Base-by-base conservation (phyloP, 2,113 vertebrate genomes). In the Rhea pennata region DNA sequence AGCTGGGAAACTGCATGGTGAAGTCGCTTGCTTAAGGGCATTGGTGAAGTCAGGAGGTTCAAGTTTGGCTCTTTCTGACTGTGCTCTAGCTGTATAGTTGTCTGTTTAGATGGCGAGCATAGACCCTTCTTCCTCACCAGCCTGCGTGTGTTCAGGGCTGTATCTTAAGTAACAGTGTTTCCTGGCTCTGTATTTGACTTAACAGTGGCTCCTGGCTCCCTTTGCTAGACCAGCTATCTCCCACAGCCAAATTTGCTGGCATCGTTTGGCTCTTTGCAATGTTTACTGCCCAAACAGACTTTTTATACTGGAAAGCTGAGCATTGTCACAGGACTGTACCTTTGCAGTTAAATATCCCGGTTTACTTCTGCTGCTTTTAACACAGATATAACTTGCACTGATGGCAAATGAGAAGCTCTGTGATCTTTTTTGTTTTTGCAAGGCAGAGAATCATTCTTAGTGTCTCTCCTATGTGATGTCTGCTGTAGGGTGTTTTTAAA, bases 121-220 rank as follows among this genome's bases (percentile, higher is more conserved):
- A 33, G 12, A 3, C 15, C 1, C 42, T 12, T 48, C 56, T 14
- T 46, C 54, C 48, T 64, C 56, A 21, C 40, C 65, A 50, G 48
- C 65, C 65, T 15, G 39, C 0, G 4, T 23, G 42, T 5, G 3
- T n/a, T n/a, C 6, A 3, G 29, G 0, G 4, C n/a, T 6, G 10
- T 11, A 51, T 64, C 33, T 54, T 15, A 6, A 11, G 8, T 14
- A 24, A 36, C 4, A 1, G 1, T 50, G 69, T 29, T 51, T n/a
- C 51, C 61, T 31, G 23, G 29, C 59, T 33, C n/a, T 40, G 46
- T 48, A 48, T 48, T 29, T 56, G 36, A 56, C 42, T 27, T 44
- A 42, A 15, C n/a, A 4, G 42, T 5, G 16, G n/a, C 64, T 3
- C 4, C 84, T 17, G 44, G 13, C 21, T 64, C 46, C 56, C 48